Evolutionary conservation across 2,888 invertebrate genomes (phyloP), one percentile per base, ranked within the genome.

Genomic region (Notodonta ziczac): DNA sequence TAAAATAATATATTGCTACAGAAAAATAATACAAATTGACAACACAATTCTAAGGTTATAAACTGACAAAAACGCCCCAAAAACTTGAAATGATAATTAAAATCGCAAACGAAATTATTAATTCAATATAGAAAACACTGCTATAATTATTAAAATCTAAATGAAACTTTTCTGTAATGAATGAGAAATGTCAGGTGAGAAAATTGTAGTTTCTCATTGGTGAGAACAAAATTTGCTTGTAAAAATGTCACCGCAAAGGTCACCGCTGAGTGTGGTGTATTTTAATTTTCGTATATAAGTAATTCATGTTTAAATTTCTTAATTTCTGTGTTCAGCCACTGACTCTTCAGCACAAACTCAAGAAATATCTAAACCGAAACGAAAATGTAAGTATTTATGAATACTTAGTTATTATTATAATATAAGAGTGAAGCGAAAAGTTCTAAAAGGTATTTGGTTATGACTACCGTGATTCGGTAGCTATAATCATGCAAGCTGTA

Each of bases 181-280:
- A 77, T 80, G 74, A 81, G 81, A 82, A 76, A 89, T 91, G 90
- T 87, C 90, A 81, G 88, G 90, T 90, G 74, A 76, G 24, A 24
- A 24, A 24, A 24, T 24, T 24, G 24, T 24, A 24, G 1, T 2
- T 24, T 24, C 24, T 24, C 24, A 24, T 24, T 24, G 24, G 24
- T 24, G 2, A 24, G 73, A 58, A 64, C 52, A 48, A 61, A 58
- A 64, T 55, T 60, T 39, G 54, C 39, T 5, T 42, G 7, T 12
- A 0, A 16, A 9, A 24, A 10, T 44, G 44, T 56, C 14, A 55
- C 4, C 5, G 32, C 35, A 9, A 24, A 10, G 24, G 44, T 56
- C 14, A 55, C 4, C 5, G 32, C 35, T 10, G 14, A 32, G 40
- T 10, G 53, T 58, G 39, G 44, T 46, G 40, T 51, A 10, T 56